Percentiles rank a stretch among this genome's conserved stretches.
phyloP scores from a whole-genome alignment of 2,888 invertebrate species.

The Lasioglossum leucozonium region DNA sequence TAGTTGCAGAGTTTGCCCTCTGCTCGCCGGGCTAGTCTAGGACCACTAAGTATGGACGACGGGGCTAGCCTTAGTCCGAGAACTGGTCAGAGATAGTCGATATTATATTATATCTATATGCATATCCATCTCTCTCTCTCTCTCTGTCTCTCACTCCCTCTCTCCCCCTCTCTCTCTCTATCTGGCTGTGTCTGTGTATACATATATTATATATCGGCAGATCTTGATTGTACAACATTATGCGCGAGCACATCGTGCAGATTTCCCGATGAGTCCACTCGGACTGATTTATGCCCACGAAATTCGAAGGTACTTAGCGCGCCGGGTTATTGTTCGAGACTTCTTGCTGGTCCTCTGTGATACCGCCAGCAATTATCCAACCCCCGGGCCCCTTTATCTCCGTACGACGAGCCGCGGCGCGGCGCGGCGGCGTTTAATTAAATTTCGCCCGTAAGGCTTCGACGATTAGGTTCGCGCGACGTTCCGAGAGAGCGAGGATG shows the following conservation, averaged over 20 bases:
- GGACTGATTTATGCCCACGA: constrained; percentile 50
- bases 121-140: not conserved
- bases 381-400: not conserved
- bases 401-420: not conserved
- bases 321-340: constrained; percentile 50
- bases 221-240: constrained; percentile 83
- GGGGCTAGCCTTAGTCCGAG: constrained; percentile 77
- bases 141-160: not conserved
- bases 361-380: constrained; percentile 20
- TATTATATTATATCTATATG: constrained; percentile 79
- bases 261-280: constrained; percentile 60
- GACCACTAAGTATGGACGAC: constrained; percentile 83
- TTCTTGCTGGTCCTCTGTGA: constrained; percentile 47
- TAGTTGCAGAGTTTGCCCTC: constrained; percentile 84
- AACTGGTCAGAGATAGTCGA: constrained; percentile 81
- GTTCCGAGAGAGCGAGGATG: not conserved
- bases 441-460: constrained; percentile 43
- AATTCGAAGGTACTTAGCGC: constrained; percentile 49
- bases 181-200: not conserved
- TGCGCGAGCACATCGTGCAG: constrained; percentile 75
- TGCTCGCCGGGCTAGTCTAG: constrained; percentile 79
- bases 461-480: constrained; percentile 16
- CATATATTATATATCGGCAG: constrained; percentile 75
- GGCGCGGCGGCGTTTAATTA: constrained; percentile 58
- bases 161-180: not conserved